A percentile compares a stretch with the other conserved stretches of the same genome.
Conservation (phyloP, 2,113 vertebrate species). For the Forbesichthys papilliferus region DNA sequence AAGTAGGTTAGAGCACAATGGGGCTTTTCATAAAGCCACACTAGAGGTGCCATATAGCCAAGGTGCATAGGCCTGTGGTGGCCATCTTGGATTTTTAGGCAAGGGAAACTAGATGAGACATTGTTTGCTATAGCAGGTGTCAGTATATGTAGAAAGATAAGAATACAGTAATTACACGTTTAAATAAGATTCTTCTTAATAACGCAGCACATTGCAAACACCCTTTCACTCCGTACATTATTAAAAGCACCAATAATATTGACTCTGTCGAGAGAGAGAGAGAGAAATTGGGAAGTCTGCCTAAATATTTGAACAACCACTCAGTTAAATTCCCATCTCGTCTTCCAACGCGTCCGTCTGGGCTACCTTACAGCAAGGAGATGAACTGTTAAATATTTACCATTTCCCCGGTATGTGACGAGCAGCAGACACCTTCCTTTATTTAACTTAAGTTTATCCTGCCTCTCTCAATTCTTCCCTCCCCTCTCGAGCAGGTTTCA, state of each 20-base stretch:
- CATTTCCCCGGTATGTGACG: conserved; percentile 71
- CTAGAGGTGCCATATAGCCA: conserved; percentile 38
- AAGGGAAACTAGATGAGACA: neutral
- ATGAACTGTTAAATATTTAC: conserved; percentile 78
- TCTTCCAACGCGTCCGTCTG: conserved; percentile 46
- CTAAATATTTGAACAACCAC: conserved; percentile 72
- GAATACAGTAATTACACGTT: too few relatives aligned
- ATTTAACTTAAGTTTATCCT: conserved; percentile 61
- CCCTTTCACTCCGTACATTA: conserved; percentile 33
- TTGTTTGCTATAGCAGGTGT: too few relatives aligned
- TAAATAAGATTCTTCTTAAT: too few relatives aligned
- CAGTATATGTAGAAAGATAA: too few relatives aligned
- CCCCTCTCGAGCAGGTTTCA: neutral
- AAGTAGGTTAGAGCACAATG: conserved; percentile 73
- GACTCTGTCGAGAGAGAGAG: conserved; percentile 47
- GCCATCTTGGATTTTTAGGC: conserved; percentile 50
- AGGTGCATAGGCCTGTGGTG: conserved; percentile 15
- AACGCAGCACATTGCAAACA: neutral
- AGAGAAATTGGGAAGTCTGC: conserved; percentile 46
- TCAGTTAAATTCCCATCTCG: conserved; percentile 49
- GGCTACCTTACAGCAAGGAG: conserved; percentile 69
- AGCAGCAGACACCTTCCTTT: conserved; percentile 69
- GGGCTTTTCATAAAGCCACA: conserved; percentile 60
- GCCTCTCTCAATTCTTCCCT: conserved; percentile 33
- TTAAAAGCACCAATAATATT: conserved; percentile 65